A percentile compares a stretch with the other conserved stretches of the same genome.
These are phyloP conservation scores for Pristionchus japonicus DNA, from an alignment of 2,888 invertebrate genomes.

Conservation along the genomic window DNA sequence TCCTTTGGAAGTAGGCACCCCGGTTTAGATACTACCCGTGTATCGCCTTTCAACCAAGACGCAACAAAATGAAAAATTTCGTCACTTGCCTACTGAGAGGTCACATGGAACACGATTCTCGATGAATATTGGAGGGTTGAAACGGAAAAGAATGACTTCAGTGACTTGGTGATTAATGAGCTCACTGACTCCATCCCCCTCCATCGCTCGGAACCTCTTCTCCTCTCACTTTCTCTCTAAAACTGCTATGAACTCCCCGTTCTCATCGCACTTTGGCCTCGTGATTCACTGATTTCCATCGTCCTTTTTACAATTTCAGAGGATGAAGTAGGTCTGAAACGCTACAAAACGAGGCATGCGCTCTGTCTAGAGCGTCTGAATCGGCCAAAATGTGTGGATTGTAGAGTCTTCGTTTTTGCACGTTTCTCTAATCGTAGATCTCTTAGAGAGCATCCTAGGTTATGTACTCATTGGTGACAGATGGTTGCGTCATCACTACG, in stretches of 20 bases:
- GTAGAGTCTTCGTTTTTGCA: background rate
- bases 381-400: background rate
- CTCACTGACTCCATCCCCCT: background rate
- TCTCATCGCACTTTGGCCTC: background rate
- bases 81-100: background rate
- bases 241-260: background rate
- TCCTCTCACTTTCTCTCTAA: background rate
- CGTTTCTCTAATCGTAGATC: background rate
- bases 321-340: background rate
- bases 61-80: constrained; percentile 12
- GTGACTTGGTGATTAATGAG: background rate
- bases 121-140: background rate
- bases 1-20: background rate
- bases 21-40: background rate
- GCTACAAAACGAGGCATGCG: background rate
- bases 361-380: background rate
- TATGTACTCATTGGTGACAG: no score
- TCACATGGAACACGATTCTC: background rate
- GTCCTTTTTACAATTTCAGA: no score
- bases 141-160: background rate
- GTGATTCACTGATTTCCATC: constrained; percentile 4
- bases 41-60: background rate
- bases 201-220: background rate
- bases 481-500: background rate
- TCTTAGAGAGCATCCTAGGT: background rate